Conservation (phyloP, 2,888 invertebrate species). For the Hydroisotoma schaefferi region DNA sequence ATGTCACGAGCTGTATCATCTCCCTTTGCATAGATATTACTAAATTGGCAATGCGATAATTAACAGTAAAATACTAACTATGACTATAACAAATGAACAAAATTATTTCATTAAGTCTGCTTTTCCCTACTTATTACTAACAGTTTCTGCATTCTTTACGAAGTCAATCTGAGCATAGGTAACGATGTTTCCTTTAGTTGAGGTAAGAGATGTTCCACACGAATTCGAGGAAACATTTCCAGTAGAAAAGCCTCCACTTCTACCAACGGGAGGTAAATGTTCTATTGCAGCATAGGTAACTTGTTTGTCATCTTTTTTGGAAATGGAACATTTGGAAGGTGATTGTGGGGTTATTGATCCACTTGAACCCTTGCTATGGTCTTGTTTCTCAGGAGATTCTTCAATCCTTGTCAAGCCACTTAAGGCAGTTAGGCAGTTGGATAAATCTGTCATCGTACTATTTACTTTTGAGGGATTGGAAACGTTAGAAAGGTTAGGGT, state of each 20-base stretch:
- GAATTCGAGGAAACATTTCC: slow-evolving; percentile 4
- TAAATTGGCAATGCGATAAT: too few species aligned
- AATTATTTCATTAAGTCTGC: neutral
- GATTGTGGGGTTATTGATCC: slow-evolving; percentile 21
- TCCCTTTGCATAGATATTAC: too few species aligned
- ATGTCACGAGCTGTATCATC: too few species aligned
- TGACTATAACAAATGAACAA: neutral
- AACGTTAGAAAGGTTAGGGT: slow-evolving; percentile 6
- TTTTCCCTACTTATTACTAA: slow-evolving; percentile 11
- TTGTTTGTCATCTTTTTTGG: slow-evolving; percentile 24
- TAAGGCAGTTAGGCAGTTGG: slow-evolving; percentile 26
- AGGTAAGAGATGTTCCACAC: slow-evolving; percentile 28
- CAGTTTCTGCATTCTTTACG: slow-evolving; percentile 36
- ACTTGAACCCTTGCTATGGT: slow-evolving; percentile 8
- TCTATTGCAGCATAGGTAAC: slow-evolving; percentile 43
- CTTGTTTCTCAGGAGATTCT: slow-evolving; percentile 47
- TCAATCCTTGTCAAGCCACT: slow-evolving; percentile 40
- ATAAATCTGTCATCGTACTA: neutral
- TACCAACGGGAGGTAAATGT: slow-evolving; percentile 24
- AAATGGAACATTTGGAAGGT: slow-evolving; percentile 22
- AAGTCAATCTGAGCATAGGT: slow-evolving; percentile 46
- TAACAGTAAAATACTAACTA: neutral
- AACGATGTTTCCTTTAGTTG: slow-evolving; percentile 25
- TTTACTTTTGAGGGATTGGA: slow-evolving; percentile 9
- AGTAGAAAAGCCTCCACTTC: slow-evolving; percentile 18